Conservation (phyloP, 2,797 vertebrate species). For the Myoxocephalus aenaeus region DNA sequence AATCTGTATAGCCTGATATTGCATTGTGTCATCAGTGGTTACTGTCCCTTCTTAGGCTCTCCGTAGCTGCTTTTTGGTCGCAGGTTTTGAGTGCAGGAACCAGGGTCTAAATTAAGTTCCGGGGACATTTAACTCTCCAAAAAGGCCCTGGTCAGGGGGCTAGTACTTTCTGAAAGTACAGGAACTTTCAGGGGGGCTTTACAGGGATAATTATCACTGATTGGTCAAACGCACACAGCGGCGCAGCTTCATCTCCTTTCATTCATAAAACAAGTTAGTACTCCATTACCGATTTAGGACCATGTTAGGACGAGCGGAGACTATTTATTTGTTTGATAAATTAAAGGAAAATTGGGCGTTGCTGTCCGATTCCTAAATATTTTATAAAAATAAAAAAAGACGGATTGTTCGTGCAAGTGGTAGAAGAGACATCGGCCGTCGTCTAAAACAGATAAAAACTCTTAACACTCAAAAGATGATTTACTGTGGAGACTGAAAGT, state of each 20-base stretch:
- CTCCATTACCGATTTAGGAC: neutral
- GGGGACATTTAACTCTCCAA: neutral
- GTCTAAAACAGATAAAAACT: too few relatives aligned
- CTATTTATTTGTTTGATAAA: neutral
- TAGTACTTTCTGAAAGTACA: too few relatives aligned
- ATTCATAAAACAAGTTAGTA: neutral
- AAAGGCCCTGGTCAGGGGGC: too few relatives aligned
- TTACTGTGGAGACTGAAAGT: too few relatives aligned
- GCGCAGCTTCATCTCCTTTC: neutral
- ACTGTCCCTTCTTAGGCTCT: neutral
- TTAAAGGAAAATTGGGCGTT: neutral
- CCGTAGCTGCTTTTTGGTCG: neutral
- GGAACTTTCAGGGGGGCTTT: too few relatives aligned
- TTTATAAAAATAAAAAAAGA: too few relatives aligned
- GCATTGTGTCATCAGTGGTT: neutral
- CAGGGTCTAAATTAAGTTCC: neutral
- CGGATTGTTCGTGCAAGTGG: neutral
- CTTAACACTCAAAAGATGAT: too few relatives aligned
- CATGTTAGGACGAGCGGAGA: neutral
- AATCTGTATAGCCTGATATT: conserved; percentile 16
- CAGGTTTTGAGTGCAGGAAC: neutral
- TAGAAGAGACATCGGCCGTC: too few relatives aligned
- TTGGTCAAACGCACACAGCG: too few relatives aligned
- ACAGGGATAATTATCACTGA: too few relatives aligned
- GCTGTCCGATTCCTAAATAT: neutral